Evolutionary conservation across 2,888 invertebrate genomes (phyloP).

Genomic region (Rhabditoides inermis): DNA sequence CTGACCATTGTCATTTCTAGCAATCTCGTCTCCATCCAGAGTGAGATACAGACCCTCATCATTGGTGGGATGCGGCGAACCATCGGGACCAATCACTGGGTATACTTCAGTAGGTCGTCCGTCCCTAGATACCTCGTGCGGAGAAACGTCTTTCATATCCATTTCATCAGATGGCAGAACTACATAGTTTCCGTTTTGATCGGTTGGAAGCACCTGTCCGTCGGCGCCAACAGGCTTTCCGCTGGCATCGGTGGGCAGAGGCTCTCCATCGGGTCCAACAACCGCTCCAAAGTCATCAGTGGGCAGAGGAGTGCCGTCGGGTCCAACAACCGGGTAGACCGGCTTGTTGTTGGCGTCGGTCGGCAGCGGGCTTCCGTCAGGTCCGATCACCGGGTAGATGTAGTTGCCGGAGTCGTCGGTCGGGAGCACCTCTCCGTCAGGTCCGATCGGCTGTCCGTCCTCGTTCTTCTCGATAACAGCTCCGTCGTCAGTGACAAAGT

Average conservation of each 20-base stretch:
- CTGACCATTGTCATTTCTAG: slow-evolving; percentile 16
- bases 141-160: slow-evolving; percentile 10
- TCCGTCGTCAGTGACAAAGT: too few relatives aligned
- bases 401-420: slow-evolving; percentile 11
- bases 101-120: slow-evolving; percentile 9
- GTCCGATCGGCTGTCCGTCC: too few relatives aligned
- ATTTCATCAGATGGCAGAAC: slow-evolving; percentile 12
- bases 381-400: slow-evolving; percentile 11
- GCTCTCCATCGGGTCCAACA: slow-evolving; percentile 7
- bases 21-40: slow-evolving; percentile 17
- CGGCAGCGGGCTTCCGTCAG: slow-evolving; percentile 12
- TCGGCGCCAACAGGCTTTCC: slow-evolving; percentile 22
- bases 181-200: slow-evolving; percentile 17
- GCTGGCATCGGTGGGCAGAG: too few relatives aligned
- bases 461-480: too few relatives aligned
- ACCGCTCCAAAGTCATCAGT: slow-evolving; percentile 7
- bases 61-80: slow-evolving; percentile 33
- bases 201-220: too few relatives aligned
- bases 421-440: slow-evolving; percentile 15
- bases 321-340: slow-evolving; percentile 17
- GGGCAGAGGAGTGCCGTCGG: slow-evolving; percentile 6
- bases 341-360: slow-evolving; percentile 17
- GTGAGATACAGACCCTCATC: slow-evolving; percentile 13
- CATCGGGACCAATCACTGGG: slow-evolving; percentile 27
- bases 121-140: too few relatives aligned